Base-by-base conservation (phyloP, 2,888 invertebrate genomes). In the Drosophila mimetica region DNA sequence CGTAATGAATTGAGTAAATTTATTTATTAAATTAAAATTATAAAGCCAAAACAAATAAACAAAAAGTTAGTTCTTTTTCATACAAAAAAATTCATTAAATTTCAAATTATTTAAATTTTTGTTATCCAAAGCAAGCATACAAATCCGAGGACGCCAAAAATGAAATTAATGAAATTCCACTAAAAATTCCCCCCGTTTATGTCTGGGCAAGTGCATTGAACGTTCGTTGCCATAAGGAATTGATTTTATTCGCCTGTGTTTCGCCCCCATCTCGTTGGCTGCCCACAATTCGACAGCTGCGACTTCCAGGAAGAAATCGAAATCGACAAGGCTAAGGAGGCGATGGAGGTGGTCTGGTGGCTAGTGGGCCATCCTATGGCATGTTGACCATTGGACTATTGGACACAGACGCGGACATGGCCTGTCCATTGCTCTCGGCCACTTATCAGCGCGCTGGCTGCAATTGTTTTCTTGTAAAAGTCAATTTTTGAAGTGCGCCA, bases 401-500 rank as follows among this genome's bases (percentile, higher is more conserved):
- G 55, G 41, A 59, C 48, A 44, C 74, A 53, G 57, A 54, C 41
- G 52, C 55, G 71, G 71, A 55, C 58, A 57, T 84, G 76, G 69
- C 60, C 75, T 82, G 79, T 74, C 83, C 82, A 52, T 57, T 60
- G 58, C 74, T 71, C 53, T 69, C 71, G 60, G 73, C 75, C 87
- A 83, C 82, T 83, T 83, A 86, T 86, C 82, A 83, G 74, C 67
- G 74, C 67, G 42, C 73, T 75, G 84, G 80, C 74, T 80, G 85
- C 82, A 83, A 83, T 83, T 83, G 87, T 83, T 83, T 83, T 83
- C 82, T 83, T 83, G 82, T 86, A 83, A 86, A 86, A 82, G 82
- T 82, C 85, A 86, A 86, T 82, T 82, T 82, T 84, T 82, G 87
- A 86, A 82, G 82, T 84, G 81, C 82, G 73, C 57, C 74, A 76